A percentile compares a stretch with the other conserved stretches of the same genome.
These are phyloP conservation scores for Nothoprocta pentlandii DNA, from an alignment of 2,113 vertebrate genomes.

Conservation along the genomic window DNA sequence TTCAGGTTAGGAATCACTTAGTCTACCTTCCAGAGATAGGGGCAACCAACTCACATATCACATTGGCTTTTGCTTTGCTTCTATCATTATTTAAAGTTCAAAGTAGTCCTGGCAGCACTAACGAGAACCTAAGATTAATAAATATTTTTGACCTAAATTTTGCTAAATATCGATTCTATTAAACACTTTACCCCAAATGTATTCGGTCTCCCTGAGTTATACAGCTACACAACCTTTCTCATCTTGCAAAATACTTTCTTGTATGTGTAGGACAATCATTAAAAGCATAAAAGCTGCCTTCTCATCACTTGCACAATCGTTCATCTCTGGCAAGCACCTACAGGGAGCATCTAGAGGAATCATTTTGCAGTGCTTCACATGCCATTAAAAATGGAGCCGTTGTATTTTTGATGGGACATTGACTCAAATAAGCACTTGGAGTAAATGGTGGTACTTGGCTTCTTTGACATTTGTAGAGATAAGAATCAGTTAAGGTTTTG, in stretches of 20 bases:
- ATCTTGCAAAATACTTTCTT: not conserved
- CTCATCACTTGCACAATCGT: not conserved
- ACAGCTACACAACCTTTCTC: not conserved
- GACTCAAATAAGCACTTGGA: slow-evolving; percentile 2
- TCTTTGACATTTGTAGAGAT: not conserved
- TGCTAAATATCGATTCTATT: not conserved
- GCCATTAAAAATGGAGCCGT: not conserved
- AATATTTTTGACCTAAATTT: not conserved
- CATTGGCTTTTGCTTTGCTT: not conserved
- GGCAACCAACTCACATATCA: not conserved
- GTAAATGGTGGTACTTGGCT: not conserved
- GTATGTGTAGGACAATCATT: not conserved
- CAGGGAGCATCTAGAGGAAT: not conserved
- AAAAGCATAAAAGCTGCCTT: not conserved
- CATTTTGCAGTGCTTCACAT: not conserved
- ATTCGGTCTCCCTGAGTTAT: not conserved
- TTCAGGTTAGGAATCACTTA: not conserved
- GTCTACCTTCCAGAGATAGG: not conserved
- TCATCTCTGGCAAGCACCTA: not conserved
- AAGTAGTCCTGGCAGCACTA: not conserved
- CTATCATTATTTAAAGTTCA: not conserved
- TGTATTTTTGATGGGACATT: not conserved
- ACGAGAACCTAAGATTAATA: not conserved
- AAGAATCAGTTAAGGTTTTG: not conserved
- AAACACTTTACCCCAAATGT: not conserved